Percentiles rank a stretch among this genome's conserved stretches.
Evolutionary conservation across 2,888 invertebrate genomes (phyloP).

Genomic region (Chelonus formosanus): DNA sequence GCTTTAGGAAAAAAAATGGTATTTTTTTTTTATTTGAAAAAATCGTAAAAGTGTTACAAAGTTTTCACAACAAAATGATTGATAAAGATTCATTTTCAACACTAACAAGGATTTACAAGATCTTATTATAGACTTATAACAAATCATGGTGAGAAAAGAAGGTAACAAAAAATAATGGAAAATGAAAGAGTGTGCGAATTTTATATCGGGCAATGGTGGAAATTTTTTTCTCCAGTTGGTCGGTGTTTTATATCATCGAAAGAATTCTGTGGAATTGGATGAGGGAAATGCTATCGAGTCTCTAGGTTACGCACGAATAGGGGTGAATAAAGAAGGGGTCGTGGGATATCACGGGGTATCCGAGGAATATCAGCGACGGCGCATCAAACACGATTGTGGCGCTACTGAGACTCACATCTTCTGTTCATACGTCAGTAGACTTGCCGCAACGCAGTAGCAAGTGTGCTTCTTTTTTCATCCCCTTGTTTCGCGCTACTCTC

Average conservation of each 20-base stretch:
- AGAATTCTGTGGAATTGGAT: slow-evolving; percentile 16
- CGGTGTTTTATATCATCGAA: slow-evolving; percentile 29
- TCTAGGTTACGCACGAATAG: slow-evolving; percentile 9
- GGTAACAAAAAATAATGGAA: too few relatives aligned
- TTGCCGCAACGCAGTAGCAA: slow-evolving; percentile 60
- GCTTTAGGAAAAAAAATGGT: too few relatives aligned
- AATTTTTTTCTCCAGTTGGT: slow-evolving; percentile 33
- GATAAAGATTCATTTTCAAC: too few relatives aligned
- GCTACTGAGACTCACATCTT: slow-evolving; percentile 51
- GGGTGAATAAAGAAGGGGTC: slow-evolving; percentile 21
- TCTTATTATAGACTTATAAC: too few relatives aligned
- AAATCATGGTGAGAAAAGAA: too few relatives aligned
- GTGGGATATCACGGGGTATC: slow-evolving; percentile 13
- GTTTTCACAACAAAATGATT: too few relatives aligned
- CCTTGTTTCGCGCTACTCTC: slow-evolving; percentile 4
- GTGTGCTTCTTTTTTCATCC: slow-evolving; percentile 45
- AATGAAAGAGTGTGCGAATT: too few relatives aligned
- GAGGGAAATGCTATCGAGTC: slow-evolving; percentile 8
- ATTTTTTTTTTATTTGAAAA: too few relatives aligned
- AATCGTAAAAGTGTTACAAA: too few relatives aligned
- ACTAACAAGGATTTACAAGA: too few relatives aligned
- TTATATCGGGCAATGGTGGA: slow-evolving; percentile 1
- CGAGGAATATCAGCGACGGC: slow-evolving; percentile 36
- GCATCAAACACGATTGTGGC: slow-evolving; percentile 50
- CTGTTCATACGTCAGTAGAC: slow-evolving; percentile 52